Evolutionary conservation across 2,797 vertebrate genomes (phyloP), one percentile per base, ranked within the genome.

Genomic region (Spinibarbus caldwelli): DNA sequence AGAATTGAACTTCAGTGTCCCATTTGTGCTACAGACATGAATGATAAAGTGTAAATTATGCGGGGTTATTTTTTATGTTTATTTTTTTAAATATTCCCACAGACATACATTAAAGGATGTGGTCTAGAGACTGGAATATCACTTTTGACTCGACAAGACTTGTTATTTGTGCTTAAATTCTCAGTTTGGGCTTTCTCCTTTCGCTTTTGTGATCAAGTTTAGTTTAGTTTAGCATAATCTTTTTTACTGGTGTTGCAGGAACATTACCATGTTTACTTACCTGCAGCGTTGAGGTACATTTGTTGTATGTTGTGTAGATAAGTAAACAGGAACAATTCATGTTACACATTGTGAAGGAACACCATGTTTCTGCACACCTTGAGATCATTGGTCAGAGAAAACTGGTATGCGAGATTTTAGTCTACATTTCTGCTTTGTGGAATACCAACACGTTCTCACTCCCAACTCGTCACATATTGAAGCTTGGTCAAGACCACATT

Each of bases 221-320:
- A 19, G 21, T 67, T 79, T 31, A 73, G 45, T 23, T 10, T 34
- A 34, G 62, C 29, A 3, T 34, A 21, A 15, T 70, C 59, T 76
- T 29, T 83, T 83, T 83, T 76, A 49, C 57, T 49, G 29, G 71
- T 66, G 23, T 21, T 66, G 10, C 59, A 52, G 72, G 71, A 72
- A 26, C 0, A 4, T 43, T 19, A 9, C 49, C 14, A 47, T 54
- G 17, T 21, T 12, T 52, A 34, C 31, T 52, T 67, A 4, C 59
- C 45, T 83, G 72, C 4, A 21, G n/a, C 0, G 1, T 66, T 4
- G 8, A 64, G 41, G 41, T 49, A 49, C 31, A 26, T 49, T 19
- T 52, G 5, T 4, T 38, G 23, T 76, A 29, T 59, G 34, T 29
- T 76, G 38, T 45, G 38, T 14, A 45, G n/a, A 66, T 31, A n/a